Evolutionary conservation across 2,888 invertebrate genomes (phyloP), one percentile per base, ranked within the genome.

Genomic region (Periphyllus acericola): DNA sequence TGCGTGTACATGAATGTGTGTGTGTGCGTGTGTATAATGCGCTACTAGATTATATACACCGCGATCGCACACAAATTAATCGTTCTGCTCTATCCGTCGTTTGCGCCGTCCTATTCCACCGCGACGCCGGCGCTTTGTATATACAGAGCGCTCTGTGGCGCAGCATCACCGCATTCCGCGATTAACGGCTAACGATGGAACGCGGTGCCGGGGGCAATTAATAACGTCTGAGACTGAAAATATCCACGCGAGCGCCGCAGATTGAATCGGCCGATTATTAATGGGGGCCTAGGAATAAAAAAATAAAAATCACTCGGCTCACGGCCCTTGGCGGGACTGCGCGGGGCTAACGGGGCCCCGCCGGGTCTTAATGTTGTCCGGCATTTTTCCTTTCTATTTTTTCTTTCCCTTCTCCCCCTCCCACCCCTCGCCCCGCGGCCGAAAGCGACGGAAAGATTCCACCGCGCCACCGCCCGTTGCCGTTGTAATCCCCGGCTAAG

Each of bases 201-300:
- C 32, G 52, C 55, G 5, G 72, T 79, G 5, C 82, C 29, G 11
- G 0, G 74, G 19, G 55, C 83, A 74, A 83, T 86, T 72, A 86
- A 86, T 86, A 55, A 80, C 55, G 71, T 29, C 72, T 36, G 29
- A 52, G 55, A 79, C 55, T 55, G 36, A 79, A 46, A 46, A 84
- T 75, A 83, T 83, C 66, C 71, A 5, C 32, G 25, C 4, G 34
- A 52, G 32, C 52, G 68, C 76, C 71, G 68, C 79, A 36, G 84
- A 79, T 85, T 85, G 71, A 79, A 85, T 85, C 34, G 78, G 52
- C 34, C 17, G 55, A 72, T 86, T 86, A 86, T 86, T 86, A 86
- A 86, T 79, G 86, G 79, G 14, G 14, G 79, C 36, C 21, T 55
- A 79, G 36, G 79, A 80, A 80, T 68, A 71, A 14, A 78, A 85